phyloP scores from a whole-genome alignment of 2,888 invertebrate genomes.

The Saturnia japonica region DNA sequence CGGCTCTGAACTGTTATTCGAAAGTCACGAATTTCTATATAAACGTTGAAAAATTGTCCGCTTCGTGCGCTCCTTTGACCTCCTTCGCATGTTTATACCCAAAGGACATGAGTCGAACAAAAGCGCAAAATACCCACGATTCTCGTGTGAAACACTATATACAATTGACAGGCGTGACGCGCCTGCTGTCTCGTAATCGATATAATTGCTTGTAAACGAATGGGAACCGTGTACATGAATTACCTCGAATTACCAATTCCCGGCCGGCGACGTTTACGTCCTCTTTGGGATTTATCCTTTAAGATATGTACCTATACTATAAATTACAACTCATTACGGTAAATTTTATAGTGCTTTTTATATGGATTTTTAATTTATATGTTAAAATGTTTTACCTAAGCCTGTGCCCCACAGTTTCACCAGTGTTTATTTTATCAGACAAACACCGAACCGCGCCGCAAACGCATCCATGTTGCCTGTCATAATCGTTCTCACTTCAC shows the following conservation, averaged over 20 bases:
- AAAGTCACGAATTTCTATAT: not conserved
- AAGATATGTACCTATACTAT: not conserved
- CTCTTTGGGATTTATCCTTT: conserved; percentile 1
- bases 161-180: conserved; percentile 39
- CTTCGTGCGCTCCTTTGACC: conserved; percentile 1
- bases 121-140: conserved; percentile 36
- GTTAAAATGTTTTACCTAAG: too few relatives aligned
- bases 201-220: conserved; percentile 34
- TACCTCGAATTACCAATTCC: conserved; percentile 7
- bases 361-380: too few relatives aligned
- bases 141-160: conserved; percentile 32
- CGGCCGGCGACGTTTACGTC: conserved; percentile 26
- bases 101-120: conserved; percentile 18
- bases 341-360: not conserved
- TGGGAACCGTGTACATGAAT: conserved; percentile 31
- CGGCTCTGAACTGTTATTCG: not conserved
- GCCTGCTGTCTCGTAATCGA: conserved; percentile 28
- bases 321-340: not conserved
- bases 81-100: conserved; percentile 8
- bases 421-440: too few relatives aligned
- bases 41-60: not conserved
- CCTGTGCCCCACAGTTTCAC: too few relatives aligned
- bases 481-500: too few relatives aligned
- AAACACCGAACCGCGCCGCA: too few relatives aligned
- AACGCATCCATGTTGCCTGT: too few relatives aligned